Conservation (phyloP, 2,797 vertebrate genomes). For the Mormyrus hasselquistii region DNA sequence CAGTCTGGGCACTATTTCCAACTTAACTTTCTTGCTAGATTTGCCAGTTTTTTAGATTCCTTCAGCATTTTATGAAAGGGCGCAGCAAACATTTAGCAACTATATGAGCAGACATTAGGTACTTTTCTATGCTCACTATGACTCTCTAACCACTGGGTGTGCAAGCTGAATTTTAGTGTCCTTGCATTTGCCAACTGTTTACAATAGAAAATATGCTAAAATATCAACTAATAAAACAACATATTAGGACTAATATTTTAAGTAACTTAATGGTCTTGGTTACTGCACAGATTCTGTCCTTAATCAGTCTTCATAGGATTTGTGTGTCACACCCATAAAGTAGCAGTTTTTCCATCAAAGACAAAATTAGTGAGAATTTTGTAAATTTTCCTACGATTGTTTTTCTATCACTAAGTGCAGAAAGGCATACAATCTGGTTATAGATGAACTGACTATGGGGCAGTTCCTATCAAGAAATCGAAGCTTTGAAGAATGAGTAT, state of each 20-base stretch:
- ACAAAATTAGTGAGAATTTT: background rate
- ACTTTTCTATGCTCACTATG: background rate
- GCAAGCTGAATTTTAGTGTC: background rate
- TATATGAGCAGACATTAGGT: background rate
- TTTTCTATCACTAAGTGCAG: background rate
- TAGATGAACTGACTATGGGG: background rate
- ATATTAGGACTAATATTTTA: background rate
- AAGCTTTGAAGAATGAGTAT: background rate
- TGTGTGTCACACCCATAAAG: background rate
- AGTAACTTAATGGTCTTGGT: background rate
- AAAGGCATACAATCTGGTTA: background rate
- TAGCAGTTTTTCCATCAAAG: background rate
- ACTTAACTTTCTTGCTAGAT: background rate
- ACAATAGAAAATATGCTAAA: background rate
- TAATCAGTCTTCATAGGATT: background rate
- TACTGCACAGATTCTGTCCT: background rate
- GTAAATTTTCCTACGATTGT: background rate
- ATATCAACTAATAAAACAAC: background rate
- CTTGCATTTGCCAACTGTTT: background rate
- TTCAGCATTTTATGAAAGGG: background rate
- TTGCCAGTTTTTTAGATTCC: background rate
- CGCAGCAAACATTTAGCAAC: background rate
- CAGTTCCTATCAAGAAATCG: background rate
- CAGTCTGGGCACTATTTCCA: background rate
- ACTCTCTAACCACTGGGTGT: background rate